Conservation (phyloP, 2,113 vertebrate species). For the Sapayoa aenigma region DNA sequence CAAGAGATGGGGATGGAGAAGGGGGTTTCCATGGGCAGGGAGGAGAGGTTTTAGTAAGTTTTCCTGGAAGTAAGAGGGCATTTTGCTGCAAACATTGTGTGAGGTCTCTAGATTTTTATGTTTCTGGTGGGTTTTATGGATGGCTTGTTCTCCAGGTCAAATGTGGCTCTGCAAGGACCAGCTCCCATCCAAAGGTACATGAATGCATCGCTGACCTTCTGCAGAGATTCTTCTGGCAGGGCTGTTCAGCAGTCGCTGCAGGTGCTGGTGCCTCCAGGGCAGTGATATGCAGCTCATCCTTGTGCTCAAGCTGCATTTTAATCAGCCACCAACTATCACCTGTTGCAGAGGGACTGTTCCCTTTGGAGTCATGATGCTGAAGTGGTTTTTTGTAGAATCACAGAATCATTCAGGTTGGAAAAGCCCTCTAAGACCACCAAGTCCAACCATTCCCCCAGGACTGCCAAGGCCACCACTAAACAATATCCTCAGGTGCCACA, state of each 20-base stretch:
- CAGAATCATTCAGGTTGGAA: background rate
- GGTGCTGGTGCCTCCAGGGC: background rate
- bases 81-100: background rate
- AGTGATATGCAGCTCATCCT: background rate
- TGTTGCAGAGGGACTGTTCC: background rate
- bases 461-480: background rate
- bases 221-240: background rate
- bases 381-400: background rate
- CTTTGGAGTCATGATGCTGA: background rate
- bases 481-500: background rate
- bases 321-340: background rate
- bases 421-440: background rate
- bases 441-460: background rate
- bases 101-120: background rate
- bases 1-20: background rate
- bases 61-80: background rate
- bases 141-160: background rate
- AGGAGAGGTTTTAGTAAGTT: background rate
- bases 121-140: background rate
- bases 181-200: background rate
- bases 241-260: background rate
- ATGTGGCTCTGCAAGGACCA: background rate
- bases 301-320: background rate
- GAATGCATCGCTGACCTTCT: background rate
- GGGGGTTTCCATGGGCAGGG: rapidly evolving